These are phyloP conservation scores for Taeniopygia guttata DNA, from an alignment of 2,797 vertebrate genomes.

Conservation along the genomic window DNA sequence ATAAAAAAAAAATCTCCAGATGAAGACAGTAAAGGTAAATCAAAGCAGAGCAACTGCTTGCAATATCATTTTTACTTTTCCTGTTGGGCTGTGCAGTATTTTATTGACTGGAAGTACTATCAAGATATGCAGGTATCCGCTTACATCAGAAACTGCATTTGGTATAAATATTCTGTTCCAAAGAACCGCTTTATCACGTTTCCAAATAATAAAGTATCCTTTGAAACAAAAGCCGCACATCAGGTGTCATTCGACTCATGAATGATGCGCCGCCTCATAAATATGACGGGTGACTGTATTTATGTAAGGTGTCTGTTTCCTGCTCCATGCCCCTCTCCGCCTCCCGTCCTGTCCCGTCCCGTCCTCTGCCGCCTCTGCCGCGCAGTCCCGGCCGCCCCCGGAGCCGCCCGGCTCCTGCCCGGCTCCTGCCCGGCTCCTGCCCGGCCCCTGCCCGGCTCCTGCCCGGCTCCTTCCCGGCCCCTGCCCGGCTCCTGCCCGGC, in stretches of 20 bases:
- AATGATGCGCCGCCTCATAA: background rate
- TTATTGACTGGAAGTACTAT: background rate
- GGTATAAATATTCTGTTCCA: constrained; percentile 12
- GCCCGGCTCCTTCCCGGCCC: too few species aligned
- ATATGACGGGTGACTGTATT: background rate
- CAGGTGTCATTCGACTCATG: constrained; percentile 9
- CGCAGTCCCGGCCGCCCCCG: background rate
- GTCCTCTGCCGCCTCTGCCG: background rate
- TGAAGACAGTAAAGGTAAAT: constrained; percentile 60
- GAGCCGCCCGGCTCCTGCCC: background rate
- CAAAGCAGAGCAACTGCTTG: constrained; percentile 44
- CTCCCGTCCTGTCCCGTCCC: background rate
- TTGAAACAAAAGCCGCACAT: constrained; percentile 41
- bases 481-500: background rate
- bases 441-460: too few species aligned
- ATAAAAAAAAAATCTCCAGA: constrained; percentile 23
- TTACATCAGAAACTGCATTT: constrained; percentile 15
- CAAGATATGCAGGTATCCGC: constrained; percentile 50
- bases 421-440: background rate
- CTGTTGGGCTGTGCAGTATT: background rate
- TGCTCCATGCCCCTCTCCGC: background rate
- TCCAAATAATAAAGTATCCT: background rate
- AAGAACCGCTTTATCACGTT: background rate
- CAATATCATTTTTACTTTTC: constrained; percentile 44
- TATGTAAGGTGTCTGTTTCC: background rate